Evolutionary conservation across 2,797 vertebrate species (phyloP).

Genomic region (Sternarchorhynchus goeldii): DNA sequence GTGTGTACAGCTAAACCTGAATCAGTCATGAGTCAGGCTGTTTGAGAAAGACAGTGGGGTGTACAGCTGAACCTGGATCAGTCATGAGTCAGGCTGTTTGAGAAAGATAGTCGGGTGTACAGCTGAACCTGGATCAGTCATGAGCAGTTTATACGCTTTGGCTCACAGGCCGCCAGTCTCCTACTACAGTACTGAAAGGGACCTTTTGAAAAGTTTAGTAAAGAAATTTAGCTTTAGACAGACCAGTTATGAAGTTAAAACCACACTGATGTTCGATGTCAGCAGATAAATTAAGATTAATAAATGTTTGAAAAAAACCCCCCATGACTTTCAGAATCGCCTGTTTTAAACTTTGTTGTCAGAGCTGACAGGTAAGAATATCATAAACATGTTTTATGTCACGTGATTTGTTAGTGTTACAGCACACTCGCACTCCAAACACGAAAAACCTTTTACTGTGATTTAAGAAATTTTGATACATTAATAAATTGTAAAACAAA

Average conservation of each 20-base stretch:
- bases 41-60: not conserved
- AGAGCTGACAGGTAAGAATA: no score
- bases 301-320: no score
- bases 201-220: not conserved
- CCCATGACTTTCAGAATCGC: no score
- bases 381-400: not conserved
- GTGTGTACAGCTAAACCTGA: not conserved
- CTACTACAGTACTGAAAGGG: not conserved
- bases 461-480: slow-evolving; percentile 12
- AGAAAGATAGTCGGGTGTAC: not conserved
- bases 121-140: not conserved
- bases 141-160: not conserved
- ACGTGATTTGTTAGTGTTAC: not conserved
- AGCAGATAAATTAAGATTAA: no score
- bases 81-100: not conserved
- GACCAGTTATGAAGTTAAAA: no score
- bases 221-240: not conserved
- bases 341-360: no score
- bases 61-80: not conserved
- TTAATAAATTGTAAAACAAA: no score
- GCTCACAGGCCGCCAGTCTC: not conserved
- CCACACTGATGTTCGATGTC: no score
- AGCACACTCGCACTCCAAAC: not conserved
- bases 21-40: not conserved
- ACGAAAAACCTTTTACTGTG: not conserved